These are phyloP conservation scores for Otolemur crassicaudatus DNA, from an alignment of 2,797 vertebrate genomes.

Conservation along the genomic window DNA sequence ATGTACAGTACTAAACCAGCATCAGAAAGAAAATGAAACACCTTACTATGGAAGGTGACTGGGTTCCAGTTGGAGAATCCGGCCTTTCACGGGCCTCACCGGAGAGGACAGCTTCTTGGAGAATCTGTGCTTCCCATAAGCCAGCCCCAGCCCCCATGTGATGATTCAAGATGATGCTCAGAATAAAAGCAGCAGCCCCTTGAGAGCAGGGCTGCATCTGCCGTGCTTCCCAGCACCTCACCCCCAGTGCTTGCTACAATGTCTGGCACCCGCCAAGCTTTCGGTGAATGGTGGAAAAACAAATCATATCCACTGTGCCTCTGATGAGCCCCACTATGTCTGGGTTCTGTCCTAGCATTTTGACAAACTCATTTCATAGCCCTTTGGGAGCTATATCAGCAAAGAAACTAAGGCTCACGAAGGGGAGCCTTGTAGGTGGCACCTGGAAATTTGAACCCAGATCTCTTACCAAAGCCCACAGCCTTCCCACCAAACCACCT, in stretches of 20 bases:
- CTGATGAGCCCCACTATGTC: neutral
- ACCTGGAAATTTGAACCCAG: neutral
- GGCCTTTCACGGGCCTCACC: neutral
- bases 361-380: neutral
- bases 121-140: neutral
- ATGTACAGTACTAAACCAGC: neutral
- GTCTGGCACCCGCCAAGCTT: neutral
- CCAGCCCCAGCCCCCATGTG: neutral
- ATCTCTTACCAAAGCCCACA: neutral
- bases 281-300: neutral
- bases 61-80: neutral
- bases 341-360: neutral
- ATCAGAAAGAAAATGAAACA: neutral
- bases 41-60: neutral
- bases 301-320: neutral
- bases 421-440: neutral
- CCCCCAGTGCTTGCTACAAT: neutral
- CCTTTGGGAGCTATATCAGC: neutral
- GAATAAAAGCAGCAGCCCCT: neutral
- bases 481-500: neutral
- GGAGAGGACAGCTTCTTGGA: neutral
- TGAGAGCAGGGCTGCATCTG: neutral
- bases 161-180: accelerated
- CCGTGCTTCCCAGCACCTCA: neutral
- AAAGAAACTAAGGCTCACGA: neutral